These are phyloP conservation scores for Agrilus cyanescens DNA, from an alignment of 2,888 invertebrate genomes.

Conservation along the genomic window DNA sequence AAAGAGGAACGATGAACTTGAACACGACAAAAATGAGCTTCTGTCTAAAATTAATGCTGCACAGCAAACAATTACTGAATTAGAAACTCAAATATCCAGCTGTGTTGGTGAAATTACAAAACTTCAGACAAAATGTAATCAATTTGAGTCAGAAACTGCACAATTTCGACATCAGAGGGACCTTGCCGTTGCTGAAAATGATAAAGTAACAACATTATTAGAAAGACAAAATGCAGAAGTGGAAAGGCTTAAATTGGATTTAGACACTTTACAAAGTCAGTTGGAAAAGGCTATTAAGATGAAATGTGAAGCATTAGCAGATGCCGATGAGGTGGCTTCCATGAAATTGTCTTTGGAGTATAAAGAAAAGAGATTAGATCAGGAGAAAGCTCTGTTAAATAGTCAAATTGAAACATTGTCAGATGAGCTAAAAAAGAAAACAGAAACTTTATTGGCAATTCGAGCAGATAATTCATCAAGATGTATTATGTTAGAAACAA, in stretches of 20 bases:
- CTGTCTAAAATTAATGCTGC: constrained; percentile 49
- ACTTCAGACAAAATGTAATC: constrained; percentile 49
- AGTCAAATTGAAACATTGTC: constrained; percentile 69
- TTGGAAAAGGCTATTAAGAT: constrained; percentile 62
- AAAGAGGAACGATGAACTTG: constrained; percentile 3
- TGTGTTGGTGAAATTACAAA: constrained; percentile 52
- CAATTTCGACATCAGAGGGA: constrained; percentile 59
- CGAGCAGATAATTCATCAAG: constrained; percentile 59
- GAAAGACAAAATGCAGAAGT: constrained; percentile 62
- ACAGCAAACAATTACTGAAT: constrained; percentile 48
- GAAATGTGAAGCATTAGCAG: constrained; percentile 73
- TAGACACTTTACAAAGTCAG: constrained; percentile 58
- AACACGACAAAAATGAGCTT: constrained; percentile 48
- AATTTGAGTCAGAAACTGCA: constrained; percentile 52
- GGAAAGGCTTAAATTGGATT: constrained; percentile 57
- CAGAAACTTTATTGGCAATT: constrained; percentile 63
- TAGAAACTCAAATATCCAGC: constrained; percentile 51
- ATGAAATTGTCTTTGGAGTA: constrained; percentile 67
- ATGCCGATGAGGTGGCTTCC: constrained; percentile 69
- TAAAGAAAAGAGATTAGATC: constrained; percentile 73
- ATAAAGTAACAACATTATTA: constrained; percentile 57
- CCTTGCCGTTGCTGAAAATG: constrained; percentile 60
- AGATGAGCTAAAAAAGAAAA: constrained; percentile 66
- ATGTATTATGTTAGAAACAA: constrained; percentile 59
- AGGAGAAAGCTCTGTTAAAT: constrained; percentile 63